Evolutionary conservation across 1,140 invertebrate species (phyloP).

Genomic region (Mya arenaria): DNA sequence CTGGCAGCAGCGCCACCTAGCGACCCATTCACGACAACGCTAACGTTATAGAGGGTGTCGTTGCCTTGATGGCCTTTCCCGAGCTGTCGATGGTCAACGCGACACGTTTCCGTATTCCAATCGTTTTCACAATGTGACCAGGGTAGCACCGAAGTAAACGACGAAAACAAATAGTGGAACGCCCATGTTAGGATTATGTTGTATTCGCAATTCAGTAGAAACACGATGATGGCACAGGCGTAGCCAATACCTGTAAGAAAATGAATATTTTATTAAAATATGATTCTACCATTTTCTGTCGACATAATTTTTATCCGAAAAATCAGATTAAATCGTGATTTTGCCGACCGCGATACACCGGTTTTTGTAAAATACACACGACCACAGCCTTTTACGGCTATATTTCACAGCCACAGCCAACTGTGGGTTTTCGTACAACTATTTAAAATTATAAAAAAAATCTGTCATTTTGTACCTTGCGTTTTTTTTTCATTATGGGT

Average conservation of each 20-base stretch:
- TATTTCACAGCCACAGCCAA: no score
- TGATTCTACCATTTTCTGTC: no score
- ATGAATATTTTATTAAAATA: no score
- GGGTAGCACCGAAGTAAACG: constrained; percentile 76
- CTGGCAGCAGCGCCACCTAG: neutral
- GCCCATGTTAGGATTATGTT: constrained; percentile 80
- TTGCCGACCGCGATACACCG: no score
- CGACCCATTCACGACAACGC: neutral
- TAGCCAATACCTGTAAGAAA: constrained; percentile 78
- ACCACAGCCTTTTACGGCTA: no score
- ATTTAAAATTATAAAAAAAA: no score
- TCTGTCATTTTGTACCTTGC: no score
- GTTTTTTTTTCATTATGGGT: no score
- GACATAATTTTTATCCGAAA: no score
- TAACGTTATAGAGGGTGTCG: neutral
- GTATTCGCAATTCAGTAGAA: constrained; percentile 78
- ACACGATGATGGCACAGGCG: constrained; percentile 73
- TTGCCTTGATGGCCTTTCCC: neutral
- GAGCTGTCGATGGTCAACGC: constrained; percentile 29
- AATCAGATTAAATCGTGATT: no score
- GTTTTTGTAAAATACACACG: no score
- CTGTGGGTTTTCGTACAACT: no score
- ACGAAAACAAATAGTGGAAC: constrained; percentile 77
- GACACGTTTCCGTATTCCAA: constrained; percentile 80
- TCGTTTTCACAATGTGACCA: constrained; percentile 81